A percentile compares a stretch with the other conserved stretches of the same genome.
Conservation (phyloP, 2,888 invertebrate species). For the Phoenoteleia sp. region DNA sequence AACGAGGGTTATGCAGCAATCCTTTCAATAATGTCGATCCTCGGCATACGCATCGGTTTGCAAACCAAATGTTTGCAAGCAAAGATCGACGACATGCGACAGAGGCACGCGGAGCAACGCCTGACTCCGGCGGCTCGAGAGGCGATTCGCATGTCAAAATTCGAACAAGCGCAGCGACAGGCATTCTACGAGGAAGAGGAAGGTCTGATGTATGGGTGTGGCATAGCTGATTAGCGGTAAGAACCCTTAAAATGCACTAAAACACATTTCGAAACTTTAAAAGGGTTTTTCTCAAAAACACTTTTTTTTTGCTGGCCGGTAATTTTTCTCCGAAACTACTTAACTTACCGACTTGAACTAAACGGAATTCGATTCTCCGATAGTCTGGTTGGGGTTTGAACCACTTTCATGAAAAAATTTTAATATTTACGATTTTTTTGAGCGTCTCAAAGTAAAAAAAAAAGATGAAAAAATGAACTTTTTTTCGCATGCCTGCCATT, state of each 20-base stretch:
- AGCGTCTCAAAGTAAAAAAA: not conserved
- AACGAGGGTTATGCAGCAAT: too few species aligned
- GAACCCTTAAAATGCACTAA: slow-evolving; percentile 11
- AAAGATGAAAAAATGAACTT: not conserved
- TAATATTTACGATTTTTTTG: slow-evolving; percentile 4
- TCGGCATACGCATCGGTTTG: too few species aligned
- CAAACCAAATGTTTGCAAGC: too few species aligned
- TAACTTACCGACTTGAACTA: slow-evolving; percentile 2
- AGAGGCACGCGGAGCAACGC: not conserved
- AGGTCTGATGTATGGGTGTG: not conserved
- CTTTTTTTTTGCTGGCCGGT: slow-evolving; percentile 14
- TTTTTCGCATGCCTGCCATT: slow-evolving; percentile 58
- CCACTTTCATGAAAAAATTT: slow-evolving; percentile 4
- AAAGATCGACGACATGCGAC: too few species aligned
- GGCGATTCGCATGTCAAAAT: not conserved
- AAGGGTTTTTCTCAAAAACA: slow-evolving; percentile 16
- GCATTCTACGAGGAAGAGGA: slow-evolving; percentile 1
- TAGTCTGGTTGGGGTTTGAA: slow-evolving; percentile 8
- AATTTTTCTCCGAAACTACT: slow-evolving; percentile 31
- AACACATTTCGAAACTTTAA: slow-evolving; percentile 20
- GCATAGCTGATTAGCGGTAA: slow-evolving; percentile 7
- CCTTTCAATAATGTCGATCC: too few species aligned
- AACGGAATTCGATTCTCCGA: not conserved
- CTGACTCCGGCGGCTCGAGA: not conserved
- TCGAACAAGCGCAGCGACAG: not conserved